Base-by-base conservation (phyloP, 2,888 invertebrate species). In the Acleris laterana region DNA sequence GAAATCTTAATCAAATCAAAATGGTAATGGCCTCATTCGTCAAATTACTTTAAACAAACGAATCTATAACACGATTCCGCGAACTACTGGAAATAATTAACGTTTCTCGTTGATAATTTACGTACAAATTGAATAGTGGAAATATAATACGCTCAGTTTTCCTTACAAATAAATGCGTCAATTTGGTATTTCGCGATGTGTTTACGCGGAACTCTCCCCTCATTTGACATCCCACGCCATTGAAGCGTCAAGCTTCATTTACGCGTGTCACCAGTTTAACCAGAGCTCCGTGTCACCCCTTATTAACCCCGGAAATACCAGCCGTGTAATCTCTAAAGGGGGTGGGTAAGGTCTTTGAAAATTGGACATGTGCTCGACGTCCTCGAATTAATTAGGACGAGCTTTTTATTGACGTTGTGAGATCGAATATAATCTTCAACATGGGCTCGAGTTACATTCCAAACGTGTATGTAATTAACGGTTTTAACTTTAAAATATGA, bases 171-270 rank as follows among this genome's bases (percentile, higher is more conserved):
- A 42, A 55, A 58, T 57, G 59, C 53, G 25, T 22, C 52, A 28
- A 20, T 32, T 49, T 20, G 25, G 48, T 53, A 53, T 53, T 53
- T 19, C 11, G 46, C 59, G 48, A 48, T 13, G 13, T 64, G 64
- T 64, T 64, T 64, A 60, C 59, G 48, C 53, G 20, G 49, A 64
- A 44, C 59, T 42, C 77, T 81, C 78, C 73, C 76, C 77, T 81
- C 80, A 80, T 81, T 80, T 78, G 78, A 77, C 76, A 78, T 78
- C 77, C 72, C 79, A 80, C 80, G 77, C 75, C 77, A 82, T 80
- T 80, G 83, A 77, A 74, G 74, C 77, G 81, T 77, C 77, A 81
- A 73, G 81, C 78, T 80, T 80, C 81, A 82, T 82, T 82, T 81
- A 70, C 73, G 62, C 63, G 72, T 74, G 68, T 66, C 70, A 72